These are phyloP conservation scores for Pocillopora damicornis DNA, from an alignment of 64 coral and sea anemone species.

Conservation along the genomic window DNA sequence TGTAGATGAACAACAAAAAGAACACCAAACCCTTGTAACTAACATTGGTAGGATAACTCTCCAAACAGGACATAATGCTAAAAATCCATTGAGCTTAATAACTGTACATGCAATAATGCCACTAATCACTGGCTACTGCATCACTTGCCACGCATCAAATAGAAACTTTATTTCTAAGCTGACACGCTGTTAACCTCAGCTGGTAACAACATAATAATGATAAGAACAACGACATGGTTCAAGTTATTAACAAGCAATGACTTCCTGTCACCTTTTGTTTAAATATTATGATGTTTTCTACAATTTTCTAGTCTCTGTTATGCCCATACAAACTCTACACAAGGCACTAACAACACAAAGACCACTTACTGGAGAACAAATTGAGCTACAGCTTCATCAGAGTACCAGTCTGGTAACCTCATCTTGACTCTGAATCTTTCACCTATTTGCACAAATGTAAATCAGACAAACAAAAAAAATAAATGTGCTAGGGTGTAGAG, in stretches of 20 bases:
- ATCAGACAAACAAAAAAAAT: neutral
- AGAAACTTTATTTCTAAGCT: no score
- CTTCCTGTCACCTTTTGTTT: no score
- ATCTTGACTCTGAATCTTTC: slow-evolving; percentile 90
- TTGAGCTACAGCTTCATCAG: slow-evolving; percentile 70
- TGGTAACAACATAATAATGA: no score
- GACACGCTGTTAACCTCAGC: no score
- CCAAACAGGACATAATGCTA: no score
- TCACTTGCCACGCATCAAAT: no score
- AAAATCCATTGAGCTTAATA: neutral
- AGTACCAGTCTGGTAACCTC: slow-evolving; percentile 84
- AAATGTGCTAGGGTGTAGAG: neutral
- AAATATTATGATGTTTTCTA: no score
- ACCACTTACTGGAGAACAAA: slow-evolving; percentile 80
- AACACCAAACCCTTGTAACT: neutral
- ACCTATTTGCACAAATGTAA: slow-evolving; percentile 31
- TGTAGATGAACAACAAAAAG: neutral
- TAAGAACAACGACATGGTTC: no score
- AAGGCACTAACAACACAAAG: neutral
- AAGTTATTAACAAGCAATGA: no score
- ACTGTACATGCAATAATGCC: no score
- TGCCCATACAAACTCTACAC: neutral
- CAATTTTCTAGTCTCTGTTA: neutral
- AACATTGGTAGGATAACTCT: neutral
- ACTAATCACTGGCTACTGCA: no score